Conservation (phyloP, 92 coral and sea anemone species). For the Porites rus region DNA sequence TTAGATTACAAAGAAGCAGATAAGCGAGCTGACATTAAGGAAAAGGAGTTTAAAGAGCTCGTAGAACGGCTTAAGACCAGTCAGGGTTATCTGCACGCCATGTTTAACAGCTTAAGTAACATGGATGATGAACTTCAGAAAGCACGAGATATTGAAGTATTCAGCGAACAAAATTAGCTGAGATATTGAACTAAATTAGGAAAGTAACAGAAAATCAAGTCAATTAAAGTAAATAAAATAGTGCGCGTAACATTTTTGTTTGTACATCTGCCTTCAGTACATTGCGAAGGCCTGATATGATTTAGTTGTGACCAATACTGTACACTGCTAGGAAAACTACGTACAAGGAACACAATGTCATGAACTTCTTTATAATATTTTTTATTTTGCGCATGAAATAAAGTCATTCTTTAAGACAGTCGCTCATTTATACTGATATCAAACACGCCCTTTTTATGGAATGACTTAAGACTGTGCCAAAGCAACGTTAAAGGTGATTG, state of each 20-base stretch:
- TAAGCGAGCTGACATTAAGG: conserved; percentile 79
- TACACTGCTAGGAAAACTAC: no score
- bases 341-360: no score
- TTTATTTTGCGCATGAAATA: conserved; percentile 4
- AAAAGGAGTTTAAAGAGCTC: conserved; percentile 82
- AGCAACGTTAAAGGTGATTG: not conserved
- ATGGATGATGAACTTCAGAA: conserved; percentile 85
- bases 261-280: no score
- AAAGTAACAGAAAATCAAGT: not conserved
- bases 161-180: conserved; percentile 22
- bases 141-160: conserved; percentile 73
- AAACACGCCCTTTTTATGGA: not conserved
- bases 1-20: conserved; percentile 79
- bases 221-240: not conserved
- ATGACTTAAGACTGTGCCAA: not conserved
- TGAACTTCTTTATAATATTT: not conserved
- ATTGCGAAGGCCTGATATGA: no score
- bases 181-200: not conserved
- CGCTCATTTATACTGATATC: not conserved
- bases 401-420: not conserved
- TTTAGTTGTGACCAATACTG: no score
- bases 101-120: conserved; percentile 85
- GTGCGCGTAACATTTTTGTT: no score
- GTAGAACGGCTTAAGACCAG: conserved; percentile 81
- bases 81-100: conserved; percentile 72